Conservation (phyloP, 2,888 invertebrate genomes). For the Zygothrica quintamaculata region DNA sequence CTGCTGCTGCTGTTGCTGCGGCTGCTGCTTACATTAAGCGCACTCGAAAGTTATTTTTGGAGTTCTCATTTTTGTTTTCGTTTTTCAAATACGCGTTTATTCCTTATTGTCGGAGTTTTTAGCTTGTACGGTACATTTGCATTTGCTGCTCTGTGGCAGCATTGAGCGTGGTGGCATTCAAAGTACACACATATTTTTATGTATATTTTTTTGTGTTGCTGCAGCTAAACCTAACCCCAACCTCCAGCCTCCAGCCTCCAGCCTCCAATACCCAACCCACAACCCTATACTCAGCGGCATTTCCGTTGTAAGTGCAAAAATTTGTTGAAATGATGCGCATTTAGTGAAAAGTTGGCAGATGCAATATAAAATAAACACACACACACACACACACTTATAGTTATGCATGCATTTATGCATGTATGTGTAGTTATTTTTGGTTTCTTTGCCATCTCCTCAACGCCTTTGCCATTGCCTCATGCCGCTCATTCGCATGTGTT, state of each 20-base stretch:
- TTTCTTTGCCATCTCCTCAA: too few relatives aligned
- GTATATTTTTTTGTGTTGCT: too few relatives aligned
- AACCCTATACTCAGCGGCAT: constrained; percentile 18
- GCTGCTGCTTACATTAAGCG: constrained; percentile 52
- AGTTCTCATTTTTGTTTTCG: constrained; percentile 44
- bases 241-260: too few relatives aligned
- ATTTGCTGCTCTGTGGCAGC: constrained; percentile 15
- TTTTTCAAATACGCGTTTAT: constrained; percentile 14
- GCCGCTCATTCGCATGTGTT: constrained; percentile 57
- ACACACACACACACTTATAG: background rate
- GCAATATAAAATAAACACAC: constrained; percentile 1
- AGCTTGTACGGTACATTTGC: constrained; percentile 54
- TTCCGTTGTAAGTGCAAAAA: constrained; percentile 52
- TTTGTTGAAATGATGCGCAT: constrained; percentile 16
- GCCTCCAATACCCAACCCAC: background rate
- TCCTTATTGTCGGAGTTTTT: constrained; percentile 22
- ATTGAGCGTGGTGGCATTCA: background rate
- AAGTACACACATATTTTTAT: constrained; percentile 5
- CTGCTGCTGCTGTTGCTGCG: too few relatives aligned
- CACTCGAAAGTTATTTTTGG: constrained; percentile 59
- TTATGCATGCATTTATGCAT: background rate
- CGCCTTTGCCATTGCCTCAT: constrained; percentile 11
- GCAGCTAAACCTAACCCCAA: background rate
- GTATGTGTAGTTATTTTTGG: constrained; percentile 47
- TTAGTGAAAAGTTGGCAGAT: constrained; percentile 10